Conservation (phyloP, 1,140 invertebrate species). For the Cepaea nemoralis region DNA sequence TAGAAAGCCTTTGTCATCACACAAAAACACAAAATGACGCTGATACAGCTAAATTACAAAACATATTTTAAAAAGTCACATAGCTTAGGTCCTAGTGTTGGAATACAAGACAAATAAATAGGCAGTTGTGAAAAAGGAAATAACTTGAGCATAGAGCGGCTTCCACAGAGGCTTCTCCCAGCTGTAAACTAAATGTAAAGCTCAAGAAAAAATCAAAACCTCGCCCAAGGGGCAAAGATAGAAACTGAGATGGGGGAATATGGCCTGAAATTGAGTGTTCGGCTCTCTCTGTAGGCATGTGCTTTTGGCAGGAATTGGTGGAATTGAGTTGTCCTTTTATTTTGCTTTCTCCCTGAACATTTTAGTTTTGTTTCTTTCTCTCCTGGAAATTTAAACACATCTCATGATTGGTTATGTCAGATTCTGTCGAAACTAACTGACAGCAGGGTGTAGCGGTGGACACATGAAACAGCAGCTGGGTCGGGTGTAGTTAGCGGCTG, state of each 20-base stretch:
- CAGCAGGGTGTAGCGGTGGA: not conserved
- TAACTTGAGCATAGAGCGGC: no score
- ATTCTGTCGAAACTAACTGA: not conserved
- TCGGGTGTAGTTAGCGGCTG: no score
- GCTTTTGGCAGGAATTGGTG: not conserved
- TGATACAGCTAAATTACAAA: no score
- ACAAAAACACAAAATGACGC: no score
- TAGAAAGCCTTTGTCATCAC: no score
- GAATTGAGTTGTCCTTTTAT: not conserved
- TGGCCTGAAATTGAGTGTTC: constrained; percentile 13
- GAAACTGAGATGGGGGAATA: not conserved
- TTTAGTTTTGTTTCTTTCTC: not conserved
- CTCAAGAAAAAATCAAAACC: not conserved
- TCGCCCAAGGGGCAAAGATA: not conserved
- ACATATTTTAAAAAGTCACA: no score
- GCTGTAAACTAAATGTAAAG: not conserved
- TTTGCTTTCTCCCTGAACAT: not conserved
- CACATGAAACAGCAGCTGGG: no score
- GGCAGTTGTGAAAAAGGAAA: no score
- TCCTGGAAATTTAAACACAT: not conserved
- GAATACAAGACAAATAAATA: no score
- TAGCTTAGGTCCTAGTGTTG: no score
- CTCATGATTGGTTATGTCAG: constrained; percentile 1
- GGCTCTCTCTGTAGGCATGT: not conserved
- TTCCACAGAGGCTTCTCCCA: no score